These are phyloP conservation scores for Limnephilus lunatus DNA, from an alignment of 2,888 invertebrate species.

Conservation along the genomic window DNA sequence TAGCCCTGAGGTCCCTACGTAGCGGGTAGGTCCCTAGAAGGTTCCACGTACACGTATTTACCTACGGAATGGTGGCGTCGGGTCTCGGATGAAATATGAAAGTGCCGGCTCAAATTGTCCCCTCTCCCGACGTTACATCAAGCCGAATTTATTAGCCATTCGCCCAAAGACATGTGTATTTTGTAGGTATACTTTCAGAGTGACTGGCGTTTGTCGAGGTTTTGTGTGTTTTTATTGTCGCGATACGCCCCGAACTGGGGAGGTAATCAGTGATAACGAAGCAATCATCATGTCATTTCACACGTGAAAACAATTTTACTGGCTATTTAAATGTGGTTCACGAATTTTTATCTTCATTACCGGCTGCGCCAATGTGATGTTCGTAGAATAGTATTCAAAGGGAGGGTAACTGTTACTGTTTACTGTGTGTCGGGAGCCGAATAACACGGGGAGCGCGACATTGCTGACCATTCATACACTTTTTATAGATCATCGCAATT, in stretches of 20 bases:
- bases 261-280: background rate
- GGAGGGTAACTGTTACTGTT: too few species aligned
- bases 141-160: background rate
- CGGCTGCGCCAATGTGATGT: too few species aligned
- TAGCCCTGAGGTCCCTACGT: background rate
- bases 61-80: slow-evolving; percentile 15
- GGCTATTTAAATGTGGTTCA: background rate
- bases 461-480: too few species aligned
- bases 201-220: background rate
- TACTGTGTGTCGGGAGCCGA: too few species aligned
- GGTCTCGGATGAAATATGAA: slow-evolving; percentile 41
- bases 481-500: too few species aligned
- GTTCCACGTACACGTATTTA: slow-evolving; percentile 19
- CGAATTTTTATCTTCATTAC: too few species aligned
- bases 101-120: slow-evolving; percentile 33
- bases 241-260: background rate
- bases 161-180: background rate
- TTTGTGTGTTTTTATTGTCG: background rate
- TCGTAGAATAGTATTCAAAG: too few species aligned
- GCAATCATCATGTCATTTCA: background rate
- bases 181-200: background rate
- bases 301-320: background rate
- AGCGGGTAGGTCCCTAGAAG: background rate
- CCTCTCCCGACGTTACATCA: slow-evolving; percentile 11
- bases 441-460: too few species aligned